phyloP scores from a whole-genome alignment of 2,113 vertebrate genomes.

The Hypanus sabinus region DNA sequence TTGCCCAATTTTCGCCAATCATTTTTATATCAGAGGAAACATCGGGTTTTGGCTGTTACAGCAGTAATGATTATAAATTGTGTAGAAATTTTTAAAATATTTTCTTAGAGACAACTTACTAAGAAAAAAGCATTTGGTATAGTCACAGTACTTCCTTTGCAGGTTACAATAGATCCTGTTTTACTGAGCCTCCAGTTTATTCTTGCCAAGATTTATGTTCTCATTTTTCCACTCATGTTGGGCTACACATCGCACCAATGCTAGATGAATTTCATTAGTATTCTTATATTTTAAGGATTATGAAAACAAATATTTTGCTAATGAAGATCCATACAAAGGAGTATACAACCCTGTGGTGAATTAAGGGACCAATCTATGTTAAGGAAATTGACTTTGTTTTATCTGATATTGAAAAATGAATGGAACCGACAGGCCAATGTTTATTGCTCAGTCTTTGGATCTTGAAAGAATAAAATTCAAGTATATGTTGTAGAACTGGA shows the following conservation, averaged over 20 bases:
- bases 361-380: too few species aligned
- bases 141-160: background rate
- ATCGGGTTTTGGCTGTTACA: background rate
- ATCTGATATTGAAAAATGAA: background rate
- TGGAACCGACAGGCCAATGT: background rate
- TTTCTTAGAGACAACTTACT: background rate
- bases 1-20: background rate
- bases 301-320: background rate
- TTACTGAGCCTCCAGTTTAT: background rate
- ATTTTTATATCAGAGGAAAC: background rate
- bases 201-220: background rate
- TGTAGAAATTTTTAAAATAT: background rate
- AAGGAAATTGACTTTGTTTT: background rate
- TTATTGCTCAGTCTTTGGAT: background rate
- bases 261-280: too few species aligned
- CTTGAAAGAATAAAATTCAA: background rate
- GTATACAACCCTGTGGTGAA: background rate
- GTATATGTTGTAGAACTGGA: background rate
- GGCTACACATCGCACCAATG: background rate
- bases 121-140: background rate
- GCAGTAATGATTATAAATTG: background rate
- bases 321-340: background rate
- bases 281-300: background rate
- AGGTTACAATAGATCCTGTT: background rate
- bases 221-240: background rate